Conservation (phyloP, 2,888 invertebrate genomes). For the Coleophora flavipennella region DNA sequence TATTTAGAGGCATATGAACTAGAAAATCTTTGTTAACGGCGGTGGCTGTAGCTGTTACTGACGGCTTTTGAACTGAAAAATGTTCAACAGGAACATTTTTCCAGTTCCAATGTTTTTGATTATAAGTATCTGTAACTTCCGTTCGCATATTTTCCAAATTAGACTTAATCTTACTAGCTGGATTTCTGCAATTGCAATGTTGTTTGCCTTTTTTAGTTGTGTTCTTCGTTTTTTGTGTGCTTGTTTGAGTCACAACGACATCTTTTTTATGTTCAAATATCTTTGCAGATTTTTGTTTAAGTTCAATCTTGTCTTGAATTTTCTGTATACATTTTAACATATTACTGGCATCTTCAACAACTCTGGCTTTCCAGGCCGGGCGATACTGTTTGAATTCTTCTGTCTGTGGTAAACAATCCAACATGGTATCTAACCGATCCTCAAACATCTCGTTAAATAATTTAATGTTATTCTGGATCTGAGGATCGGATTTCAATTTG, state of each 20-base stretch:
- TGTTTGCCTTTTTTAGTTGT: no score
- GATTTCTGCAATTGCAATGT: slow-evolving; percentile 13
- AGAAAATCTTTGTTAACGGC: slow-evolving; percentile 35
- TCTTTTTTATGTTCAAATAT: slow-evolving; percentile 10
- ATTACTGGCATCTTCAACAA: slow-evolving; percentile 20
- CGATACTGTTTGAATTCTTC: slow-evolving; percentile 21
- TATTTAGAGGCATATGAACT: slow-evolving; percentile 11
- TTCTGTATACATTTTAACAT: slow-evolving; percentile 22
- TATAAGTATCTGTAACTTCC: no score
- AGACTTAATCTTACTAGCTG: no score
- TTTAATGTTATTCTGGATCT: slow-evolving; percentile 27
- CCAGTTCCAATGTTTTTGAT: no score
- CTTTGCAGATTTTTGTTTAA: slow-evolving; percentile 23
- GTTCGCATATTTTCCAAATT: no score
- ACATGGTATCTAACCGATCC: slow-evolving; percentile 33
- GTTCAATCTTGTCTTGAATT: slow-evolving; percentile 20
- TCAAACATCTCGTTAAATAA: slow-evolving; percentile 35
- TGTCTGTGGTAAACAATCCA: slow-evolving; percentile 35
- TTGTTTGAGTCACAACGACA: no score
- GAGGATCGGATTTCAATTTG: slow-evolving; percentile 28
- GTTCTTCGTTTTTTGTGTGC: no score
- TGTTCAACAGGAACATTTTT: slow-evolving; percentile 13
- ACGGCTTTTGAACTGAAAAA: slow-evolving; percentile 15
- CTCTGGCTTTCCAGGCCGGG: slow-evolving; percentile 24
- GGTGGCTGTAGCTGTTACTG: slow-evolving; percentile 25